Evolutionary conservation across 1,140 invertebrate species (phyloP).

Genomic region (Neodiprion lecontei): DNA sequence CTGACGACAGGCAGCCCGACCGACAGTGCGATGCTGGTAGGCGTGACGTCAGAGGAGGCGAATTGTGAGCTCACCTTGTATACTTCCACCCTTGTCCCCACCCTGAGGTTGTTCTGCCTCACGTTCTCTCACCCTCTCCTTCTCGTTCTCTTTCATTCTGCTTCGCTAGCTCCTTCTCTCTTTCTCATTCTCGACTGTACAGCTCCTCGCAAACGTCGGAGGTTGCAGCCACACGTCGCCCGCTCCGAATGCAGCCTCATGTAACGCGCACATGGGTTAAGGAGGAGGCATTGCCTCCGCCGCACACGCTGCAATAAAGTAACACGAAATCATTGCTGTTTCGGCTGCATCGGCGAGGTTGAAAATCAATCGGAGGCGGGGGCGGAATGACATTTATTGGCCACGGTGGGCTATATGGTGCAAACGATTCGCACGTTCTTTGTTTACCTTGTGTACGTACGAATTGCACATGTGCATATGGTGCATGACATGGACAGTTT

Average conservation of each 20-base stretch:
- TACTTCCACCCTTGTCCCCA: no score
- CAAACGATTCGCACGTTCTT: no score
- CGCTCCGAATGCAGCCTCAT: neutral
- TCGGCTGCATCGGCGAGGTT: neutral
- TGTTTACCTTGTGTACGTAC: no score
- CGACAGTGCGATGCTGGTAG: no score
- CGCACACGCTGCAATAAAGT: conserved; percentile 8
- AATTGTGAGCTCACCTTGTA: no score
- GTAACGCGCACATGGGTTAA: neutral
- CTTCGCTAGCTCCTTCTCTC: neutral
- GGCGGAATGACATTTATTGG: no score
- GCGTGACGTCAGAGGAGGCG: no score
- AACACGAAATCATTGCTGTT: conserved; percentile 12
- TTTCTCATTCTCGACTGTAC: neutral
- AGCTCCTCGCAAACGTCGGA: neutral
- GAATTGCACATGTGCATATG: no score
- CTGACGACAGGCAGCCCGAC: no score
- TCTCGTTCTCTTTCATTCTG: no score
- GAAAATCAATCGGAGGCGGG: neutral
- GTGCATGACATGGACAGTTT: no score
- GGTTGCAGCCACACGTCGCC: neutral
- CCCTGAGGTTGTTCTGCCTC: neutral
- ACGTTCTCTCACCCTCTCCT: neutral
- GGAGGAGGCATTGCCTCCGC: neutral
- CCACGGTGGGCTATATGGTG: no score